Base-by-base conservation (phyloP, 1,140 invertebrate species). In the Plutomurus gul region DNA sequence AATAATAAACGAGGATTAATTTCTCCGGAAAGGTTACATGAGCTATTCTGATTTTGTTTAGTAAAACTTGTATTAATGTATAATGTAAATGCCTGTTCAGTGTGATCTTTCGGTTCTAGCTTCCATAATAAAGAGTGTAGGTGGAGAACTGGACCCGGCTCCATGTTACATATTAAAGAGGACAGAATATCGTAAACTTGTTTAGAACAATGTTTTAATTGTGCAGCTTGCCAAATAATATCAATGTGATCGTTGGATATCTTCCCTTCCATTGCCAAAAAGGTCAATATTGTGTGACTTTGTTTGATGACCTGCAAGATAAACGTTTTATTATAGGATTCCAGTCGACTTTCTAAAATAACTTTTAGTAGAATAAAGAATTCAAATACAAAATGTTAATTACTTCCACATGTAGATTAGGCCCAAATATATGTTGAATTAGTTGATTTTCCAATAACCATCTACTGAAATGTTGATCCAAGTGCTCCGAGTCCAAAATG, bases 381-480 rank as follows among this genome's bases (percentile, higher is more conserved):
- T n/a, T n/a, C n/a, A n/a, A n/a, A n/a, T n/a, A n/a, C n/a, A n/a
- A n/a, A n/a, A n/a, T n/a, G 75, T 51, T 56, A 22, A 82, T 87
- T 86, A 94, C 92, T 89, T 97, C 96, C 37, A 97, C 95, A 88
- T 98, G 96, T 74, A 97, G 88, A 89, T 98, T 98, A 51, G 96
- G 96, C 40, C 96, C 96, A 89, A 97, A 98, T 43, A 98, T 92
- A 85, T 97, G 95, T 84, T 95, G 93, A 82, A 98, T 94, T 71
- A 98, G 96, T 85, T 95, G 94, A 86, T 96, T 95, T 60, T 92
- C 91, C 0, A 95, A 92, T 6, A 98, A 87, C 96, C 96, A 98
- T 76, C 93, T 90, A 0, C 93, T 94, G 71, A 98, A 89, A 77
- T 92, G 91, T 78, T 94, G 92, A 0, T 95, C 95, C 72, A 95